These are phyloP conservation scores for Heterocephalus glaber DNA, from an alignment of 2,113 vertebrate genomes.

Conservation along the genomic window DNA sequence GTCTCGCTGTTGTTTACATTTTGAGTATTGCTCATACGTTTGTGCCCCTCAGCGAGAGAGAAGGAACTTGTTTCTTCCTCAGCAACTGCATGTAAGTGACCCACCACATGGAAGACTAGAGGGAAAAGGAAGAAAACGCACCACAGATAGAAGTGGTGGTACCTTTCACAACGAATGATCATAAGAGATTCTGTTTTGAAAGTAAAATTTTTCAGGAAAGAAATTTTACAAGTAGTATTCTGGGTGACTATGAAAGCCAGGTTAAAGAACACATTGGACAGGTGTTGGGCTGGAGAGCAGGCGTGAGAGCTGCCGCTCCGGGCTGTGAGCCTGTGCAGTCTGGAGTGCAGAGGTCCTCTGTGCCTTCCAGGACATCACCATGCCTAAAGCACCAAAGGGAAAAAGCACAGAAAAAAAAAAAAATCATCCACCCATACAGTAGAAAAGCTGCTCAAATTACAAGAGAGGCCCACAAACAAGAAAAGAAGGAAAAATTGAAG, in stretches of 20 bases:
- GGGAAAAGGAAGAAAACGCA: background rate
- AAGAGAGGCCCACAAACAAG: no score
- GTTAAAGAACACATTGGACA: accelerated
- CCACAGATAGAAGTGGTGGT: background rate
- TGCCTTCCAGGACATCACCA: no score
- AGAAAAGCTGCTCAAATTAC: no score
- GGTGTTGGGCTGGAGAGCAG: no score
- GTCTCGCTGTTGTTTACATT: background rate
- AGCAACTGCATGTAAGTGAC: accelerated
- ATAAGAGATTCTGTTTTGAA: background rate
- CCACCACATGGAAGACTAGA: accelerated
- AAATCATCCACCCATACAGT: no score
- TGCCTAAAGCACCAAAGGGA: no score
- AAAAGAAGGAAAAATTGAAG: no score
- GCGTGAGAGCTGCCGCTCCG: no score
- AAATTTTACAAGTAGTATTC: background rate
- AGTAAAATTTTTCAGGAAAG: background rate
- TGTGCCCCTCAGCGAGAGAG: background rate
- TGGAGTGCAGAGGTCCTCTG: no score
- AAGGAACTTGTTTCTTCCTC: accelerated
- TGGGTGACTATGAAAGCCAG: background rate
- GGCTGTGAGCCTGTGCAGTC: no score
- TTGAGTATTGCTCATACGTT: background rate
- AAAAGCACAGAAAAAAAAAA: no score
- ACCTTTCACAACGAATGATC: background rate